Base-by-base conservation (phyloP, 2,888 invertebrate species). In the Rotaria macrura region DNA sequence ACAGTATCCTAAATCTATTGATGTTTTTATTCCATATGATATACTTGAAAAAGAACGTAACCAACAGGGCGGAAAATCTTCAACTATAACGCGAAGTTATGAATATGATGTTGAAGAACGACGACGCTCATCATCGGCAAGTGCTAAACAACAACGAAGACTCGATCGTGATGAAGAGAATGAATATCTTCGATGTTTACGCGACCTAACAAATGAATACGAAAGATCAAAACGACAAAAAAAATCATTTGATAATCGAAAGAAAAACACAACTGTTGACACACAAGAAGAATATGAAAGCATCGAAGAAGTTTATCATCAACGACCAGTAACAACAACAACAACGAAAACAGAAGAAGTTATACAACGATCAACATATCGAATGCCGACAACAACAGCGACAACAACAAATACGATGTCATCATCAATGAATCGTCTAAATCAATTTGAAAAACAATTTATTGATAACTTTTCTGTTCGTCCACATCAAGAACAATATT, bases 381-480 rank as follows among this genome's bases (percentile, higher is more conserved):
- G 25, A 74, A 74, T 74, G 12, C 43, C 74, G 43, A 9, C 74
- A 74, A 74, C 38, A 38, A 38, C 74, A 43, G 25, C 74, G 4
- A 23, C 40, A 23, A 43, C 40, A 40, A 74, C n/a, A n/a, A n/a
- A n/a, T n/a, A n/a, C n/a, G n/a, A n/a, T 17, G n/a, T 40, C 74
- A 40, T 23, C 43, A 17, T 74, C 74, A 25, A 38, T 40, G 20
- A 38, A 23, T 25, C 38, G 43, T 74, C 2, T 40, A 40, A 38
- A 74, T 43, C 74, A 74, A 40, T 74, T 74, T 74, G 40, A 43
- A 74, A 38, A 74, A 43, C 74, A 74, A 74, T 74, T 74, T 74
- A 38, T 25, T 38, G 40, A 74, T 74, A 74, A 74, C 43, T 74
- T 74, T 74, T 7, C 43, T 23, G 40, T 74, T 40, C 74, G 43